These are phyloP conservation scores for Bombus impatiens DNA, from an alignment of 1,140 invertebrate genomes.

Conservation along the genomic window DNA sequence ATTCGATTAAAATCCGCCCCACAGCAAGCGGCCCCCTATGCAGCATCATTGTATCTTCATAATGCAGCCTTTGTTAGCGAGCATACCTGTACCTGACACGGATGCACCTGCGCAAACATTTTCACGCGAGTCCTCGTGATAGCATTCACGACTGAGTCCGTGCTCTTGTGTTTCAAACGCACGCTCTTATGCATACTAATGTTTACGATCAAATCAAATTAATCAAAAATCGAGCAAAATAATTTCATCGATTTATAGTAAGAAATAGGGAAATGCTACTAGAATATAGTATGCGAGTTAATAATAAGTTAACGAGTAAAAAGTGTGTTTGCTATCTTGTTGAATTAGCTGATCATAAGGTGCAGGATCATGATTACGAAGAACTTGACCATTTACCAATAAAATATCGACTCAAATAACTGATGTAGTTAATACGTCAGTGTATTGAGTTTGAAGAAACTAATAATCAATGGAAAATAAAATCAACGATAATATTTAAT, in stretches of 20 bases:
- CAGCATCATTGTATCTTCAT: slow-evolving; percentile 21
- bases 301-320: background rate
- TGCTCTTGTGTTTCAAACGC: background rate
- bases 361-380: no score
- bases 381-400: no score
- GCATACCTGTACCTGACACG: slow-evolving; percentile 40
- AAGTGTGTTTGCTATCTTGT: background rate
- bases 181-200: background rate
- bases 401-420: no score
- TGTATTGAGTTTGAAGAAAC: no score
- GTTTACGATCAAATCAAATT: background rate
- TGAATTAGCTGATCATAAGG: background rate
- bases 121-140: background rate
- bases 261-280: background rate
- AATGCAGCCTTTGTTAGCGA: slow-evolving; percentile 33
- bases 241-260: background rate
- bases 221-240: background rate
- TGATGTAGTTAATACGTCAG: no score
- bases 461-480: no score
- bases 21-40: background rate
- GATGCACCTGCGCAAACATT: slow-evolving; percentile 49
- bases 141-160: background rate
- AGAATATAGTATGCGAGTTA: background rate
- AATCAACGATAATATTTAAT: no score
- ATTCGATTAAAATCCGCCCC: slow-evolving; percentile 39